Evolutionary conservation across 1,140 invertebrate species (phyloP).

Genomic region (Drosophila grimshawi): DNA sequence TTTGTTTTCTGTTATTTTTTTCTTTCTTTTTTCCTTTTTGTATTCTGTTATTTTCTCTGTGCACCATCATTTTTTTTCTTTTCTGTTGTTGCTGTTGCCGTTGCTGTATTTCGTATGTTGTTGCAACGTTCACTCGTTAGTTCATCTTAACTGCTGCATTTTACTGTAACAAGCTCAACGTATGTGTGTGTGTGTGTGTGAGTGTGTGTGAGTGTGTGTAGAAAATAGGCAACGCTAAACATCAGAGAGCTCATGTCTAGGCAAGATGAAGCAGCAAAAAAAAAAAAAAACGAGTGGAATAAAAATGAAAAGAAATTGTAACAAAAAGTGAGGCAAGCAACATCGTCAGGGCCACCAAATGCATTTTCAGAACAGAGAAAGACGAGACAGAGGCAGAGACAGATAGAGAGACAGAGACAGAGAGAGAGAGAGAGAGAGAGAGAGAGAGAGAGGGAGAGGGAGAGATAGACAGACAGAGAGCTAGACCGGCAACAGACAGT

Average conservation of each 20-base stretch:
- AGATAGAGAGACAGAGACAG: neutral
- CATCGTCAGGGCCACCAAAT: conserved; percentile 49
- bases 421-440: neutral
- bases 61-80: conserved; percentile 28
- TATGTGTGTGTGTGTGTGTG: conserved; percentile 42
- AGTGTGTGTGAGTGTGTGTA: conserved; percentile 43
- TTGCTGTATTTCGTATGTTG: conserved; percentile 45
- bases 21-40: neutral
- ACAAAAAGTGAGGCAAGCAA: conserved; percentile 62
- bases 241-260: conserved; percentile 77
- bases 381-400: conserved; percentile 1
- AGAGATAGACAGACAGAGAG: conserved; percentile 7
- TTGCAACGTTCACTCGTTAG: conserved; percentile 78
- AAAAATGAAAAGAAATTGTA: conserved; percentile 64
- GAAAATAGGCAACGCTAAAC: conserved; percentile 74
- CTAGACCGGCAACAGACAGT: conserved; percentile 53
- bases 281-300: conserved; percentile 27
- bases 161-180: conserved; percentile 75
- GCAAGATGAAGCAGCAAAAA: conserved; percentile 20
- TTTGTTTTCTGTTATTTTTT: conserved; percentile 55
- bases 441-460: conserved; percentile 17
- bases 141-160: conserved; percentile 80
- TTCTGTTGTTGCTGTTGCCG: conserved; percentile 29
- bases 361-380: conserved; percentile 12
- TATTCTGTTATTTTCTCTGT: conserved; percentile 25